Conservation (phyloP, 2,888 invertebrate species). For the Callyntrura sp. region DNA sequence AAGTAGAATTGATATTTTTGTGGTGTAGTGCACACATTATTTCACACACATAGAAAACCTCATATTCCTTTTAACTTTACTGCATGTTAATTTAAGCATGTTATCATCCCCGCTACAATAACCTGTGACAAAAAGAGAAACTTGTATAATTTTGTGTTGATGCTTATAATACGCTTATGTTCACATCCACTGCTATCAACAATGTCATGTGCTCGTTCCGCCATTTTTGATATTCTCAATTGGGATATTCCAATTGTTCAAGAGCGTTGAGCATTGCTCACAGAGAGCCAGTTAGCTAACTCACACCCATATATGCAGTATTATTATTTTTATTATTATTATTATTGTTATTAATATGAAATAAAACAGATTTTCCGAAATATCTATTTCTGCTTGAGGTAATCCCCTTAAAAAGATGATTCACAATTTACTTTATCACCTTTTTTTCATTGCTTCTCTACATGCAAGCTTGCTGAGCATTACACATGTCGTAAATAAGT, state of each 20-base stretch:
- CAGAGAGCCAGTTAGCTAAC: conserved; percentile 63
- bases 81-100: background rate
- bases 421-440: conserved; percentile 43
- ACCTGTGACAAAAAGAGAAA: conserved; percentile 52
- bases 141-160: background rate
- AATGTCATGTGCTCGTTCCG: conserved; percentile 9
- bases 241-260: conserved; percentile 54
- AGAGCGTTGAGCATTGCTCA: conserved; percentile 15
- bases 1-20: background rate
- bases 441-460: background rate
- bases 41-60: background rate
- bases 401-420: conserved; percentile 62
- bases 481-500: background rate
- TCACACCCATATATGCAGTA: conserved; percentile 60
- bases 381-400: conserved; percentile 67
- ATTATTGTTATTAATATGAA: conserved; percentile 6
- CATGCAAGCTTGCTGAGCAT: conserved; percentile 9
- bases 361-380: conserved; percentile 43
- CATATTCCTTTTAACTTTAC: background rate
- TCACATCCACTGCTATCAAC: background rate
- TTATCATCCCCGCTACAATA: background rate
- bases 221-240: conserved; percentile 4
- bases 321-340: too few relatives aligned
- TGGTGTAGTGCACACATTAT: background rate
- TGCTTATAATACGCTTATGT: background rate